Base-by-base conservation (phyloP, 2,888 invertebrate species). In the Vannuccia rotundouncinata region DNA sequence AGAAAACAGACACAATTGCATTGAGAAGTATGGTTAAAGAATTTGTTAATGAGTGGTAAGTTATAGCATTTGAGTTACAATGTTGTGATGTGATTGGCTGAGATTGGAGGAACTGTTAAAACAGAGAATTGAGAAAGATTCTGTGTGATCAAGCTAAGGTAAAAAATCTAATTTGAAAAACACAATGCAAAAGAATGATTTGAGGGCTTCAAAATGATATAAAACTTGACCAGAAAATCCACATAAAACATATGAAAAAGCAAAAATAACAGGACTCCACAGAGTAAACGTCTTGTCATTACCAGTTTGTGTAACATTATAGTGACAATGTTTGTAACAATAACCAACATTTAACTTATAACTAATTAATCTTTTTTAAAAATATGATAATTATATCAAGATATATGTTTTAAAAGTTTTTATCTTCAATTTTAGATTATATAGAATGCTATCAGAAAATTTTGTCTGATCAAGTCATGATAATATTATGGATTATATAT, bases 211-310 rank as follows among this genome's bases (percentile, higher is more conserved):
- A 66, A 66, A 5, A 66, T 66, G 13, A 66, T 66, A 22, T 66
- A 66, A 66, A 22, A 66, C 13, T 66, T 66, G 66, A 66, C 22
- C 25, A 66, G 22, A 66, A 66, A 22, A 17, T 27, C 13, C 66
- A 2, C 25, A 66, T 22, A n/a, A 66, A 66, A 66, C 25, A 66
- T 22, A 66, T 27, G 66, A 66, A 66, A 66, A 66, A 66, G 66
- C 66, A 66, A 66, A 27, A 66, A 66, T 66, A 66, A 66, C 66
- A 66, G 66, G 25, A 66, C 66, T 66, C 13, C 66, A 66, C 66
- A 27, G 66, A 66, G 66, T 27, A 66, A 17, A 66, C 22, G 66
- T 66, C 17, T 66, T 66, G 66, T 66, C 66, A 27, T 66, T 27
- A 66, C 66, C 45, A 10, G 45, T n/a, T n/a, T n/a, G n/a, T n/a